Conservation (phyloP, 2,797 vertebrate genomes). For the Platalea minor region DNA sequence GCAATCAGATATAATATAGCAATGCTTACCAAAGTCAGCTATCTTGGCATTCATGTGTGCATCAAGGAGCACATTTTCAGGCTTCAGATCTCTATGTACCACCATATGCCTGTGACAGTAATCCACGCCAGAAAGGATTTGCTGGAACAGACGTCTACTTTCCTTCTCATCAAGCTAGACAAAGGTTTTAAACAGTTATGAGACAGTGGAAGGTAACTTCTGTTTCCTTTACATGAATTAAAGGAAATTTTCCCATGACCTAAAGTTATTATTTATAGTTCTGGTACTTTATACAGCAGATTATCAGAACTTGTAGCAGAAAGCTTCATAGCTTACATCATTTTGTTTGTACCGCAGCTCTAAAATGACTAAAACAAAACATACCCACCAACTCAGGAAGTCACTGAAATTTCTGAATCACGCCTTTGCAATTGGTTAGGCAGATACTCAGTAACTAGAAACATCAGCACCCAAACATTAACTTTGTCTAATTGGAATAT, state of each 20-base stretch:
- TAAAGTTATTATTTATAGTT: background rate
- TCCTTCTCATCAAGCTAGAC: conserved; percentile 95
- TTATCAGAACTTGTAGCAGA: background rate
- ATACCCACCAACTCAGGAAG: background rate
- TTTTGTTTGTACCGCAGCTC: background rate
- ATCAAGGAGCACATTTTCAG: conserved; percentile 96
- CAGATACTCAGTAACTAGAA: background rate
- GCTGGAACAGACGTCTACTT: conserved; percentile 95
- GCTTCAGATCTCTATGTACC: conserved; percentile 96
- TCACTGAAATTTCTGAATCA: background rate
- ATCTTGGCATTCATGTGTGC: conserved; percentile 99
- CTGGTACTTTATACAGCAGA: background rate
- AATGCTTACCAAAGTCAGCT: conserved; percentile 92
- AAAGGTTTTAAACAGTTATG: conserved; percentile 21
- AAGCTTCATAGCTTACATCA: background rate
- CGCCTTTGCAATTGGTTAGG: background rate
- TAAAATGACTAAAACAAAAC: background rate
- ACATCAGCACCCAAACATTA: background rate
- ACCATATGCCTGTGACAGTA: conserved; percentile 99
- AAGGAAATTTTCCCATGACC: background rate
- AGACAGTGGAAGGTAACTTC: background rate
- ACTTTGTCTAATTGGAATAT: background rate
- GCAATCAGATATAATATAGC: background rate
- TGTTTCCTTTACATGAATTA: background rate
- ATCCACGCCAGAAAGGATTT: conserved; percentile 98